Base-by-base conservation (phyloP, 2,113 vertebrate species). In the Herpetotheres cachinnans region DNA sequence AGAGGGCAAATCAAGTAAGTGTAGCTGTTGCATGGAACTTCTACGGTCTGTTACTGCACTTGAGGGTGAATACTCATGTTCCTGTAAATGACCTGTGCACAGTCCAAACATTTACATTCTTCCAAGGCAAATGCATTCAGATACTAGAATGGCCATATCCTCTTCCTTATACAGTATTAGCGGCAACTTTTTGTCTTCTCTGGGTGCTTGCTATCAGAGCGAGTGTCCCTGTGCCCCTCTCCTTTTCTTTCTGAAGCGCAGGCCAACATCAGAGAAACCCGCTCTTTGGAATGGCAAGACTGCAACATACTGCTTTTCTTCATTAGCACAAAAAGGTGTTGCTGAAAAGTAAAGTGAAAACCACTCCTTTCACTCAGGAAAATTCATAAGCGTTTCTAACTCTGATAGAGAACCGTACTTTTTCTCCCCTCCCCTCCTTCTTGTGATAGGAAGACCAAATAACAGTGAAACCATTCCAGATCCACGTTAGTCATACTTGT, bases 1-100 rank as follows among this genome's bases (percentile, higher is more conserved):
- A 95, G 96, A 96, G 95, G 93, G 95, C 95, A 93, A 93, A 70
- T 72, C 30, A 27, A 95, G 77, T 38, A 36, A 93, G 49, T 5
- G 52, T 72, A 65, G 29, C 65, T 42, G 55, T 50, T 70, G 77
- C 0, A 0, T 38, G 49, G 67, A 80, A 20, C 82, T 86, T 50
- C 15, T 27, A 0, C 59, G 58, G 27, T 42, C 88, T 56, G 4
- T 40, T 84, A 18, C 19, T 93, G 32, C 30, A 34, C 63, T 78
- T 19, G 9, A 67, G 52, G 15, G 20, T 22, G 24, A 54, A 62
- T 40, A 18, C 21, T 72, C 2, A 0, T 3, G 22, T 78, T 95
- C 42, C 77, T 91, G 6, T 61, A 32, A 94, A 54, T 21, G 47
- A 61, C 46, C 72, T 42, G 54, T 7, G 12, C 65, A 6, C 81